Conservation (phyloP, 2,113 vertebrate genomes). For the Porphyrio hochstetteri region DNA sequence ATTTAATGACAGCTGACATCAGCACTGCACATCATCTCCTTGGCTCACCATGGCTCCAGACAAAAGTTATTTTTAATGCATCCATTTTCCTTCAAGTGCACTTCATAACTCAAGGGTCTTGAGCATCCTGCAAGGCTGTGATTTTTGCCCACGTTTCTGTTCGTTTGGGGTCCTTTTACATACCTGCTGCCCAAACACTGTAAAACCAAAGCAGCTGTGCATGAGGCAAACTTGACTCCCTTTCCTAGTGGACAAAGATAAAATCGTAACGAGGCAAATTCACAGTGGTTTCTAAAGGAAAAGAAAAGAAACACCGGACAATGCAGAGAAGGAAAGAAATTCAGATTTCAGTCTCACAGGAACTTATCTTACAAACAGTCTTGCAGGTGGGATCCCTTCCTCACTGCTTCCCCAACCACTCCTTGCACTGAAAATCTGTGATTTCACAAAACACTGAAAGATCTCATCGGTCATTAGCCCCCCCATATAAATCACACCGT, state of each 20-base stretch:
- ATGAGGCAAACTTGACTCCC: not conserved
- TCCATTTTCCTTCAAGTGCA: not conserved
- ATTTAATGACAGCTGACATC: not conserved
- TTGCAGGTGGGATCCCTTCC: not conserved
- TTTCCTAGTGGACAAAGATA: slow-evolving; percentile 35
- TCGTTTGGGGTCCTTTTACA: fast-evolving
- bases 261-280: slow-evolving; percentile 40
- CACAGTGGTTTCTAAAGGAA: slow-evolving; percentile 33
- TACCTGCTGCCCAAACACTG: not conserved
- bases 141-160: not conserved
- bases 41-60: not conserved
- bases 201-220: slow-evolving; percentile 53
- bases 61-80: not conserved
- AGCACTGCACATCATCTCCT: not conserved
- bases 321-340: not conserved
- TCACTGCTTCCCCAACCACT: not conserved
- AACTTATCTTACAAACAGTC: not conserved
- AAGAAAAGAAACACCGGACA: not conserved
- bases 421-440: not conserved
- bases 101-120: not conserved
- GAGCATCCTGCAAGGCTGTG: not conserved
- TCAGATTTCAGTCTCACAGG: not conserved
- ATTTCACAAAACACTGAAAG: not conserved
- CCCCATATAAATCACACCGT: not conserved
- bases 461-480: not conserved